Base-by-base conservation (phyloP, 2,888 invertebrate species). In the Acleris literana region DNA sequence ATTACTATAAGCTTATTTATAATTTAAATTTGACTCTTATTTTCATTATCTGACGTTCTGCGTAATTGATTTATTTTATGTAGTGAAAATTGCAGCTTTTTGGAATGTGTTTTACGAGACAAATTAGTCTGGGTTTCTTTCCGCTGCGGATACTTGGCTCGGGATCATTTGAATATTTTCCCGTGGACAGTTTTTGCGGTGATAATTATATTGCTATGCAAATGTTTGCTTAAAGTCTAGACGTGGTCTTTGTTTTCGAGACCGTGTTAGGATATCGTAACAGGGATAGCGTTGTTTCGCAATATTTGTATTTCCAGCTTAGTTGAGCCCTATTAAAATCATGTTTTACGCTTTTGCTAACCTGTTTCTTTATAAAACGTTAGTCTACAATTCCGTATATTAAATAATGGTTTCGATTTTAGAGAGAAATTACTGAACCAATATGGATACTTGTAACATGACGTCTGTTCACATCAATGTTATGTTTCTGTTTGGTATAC, bases 1-100 rank as follows among this genome's bases (percentile, higher is more conserved):
- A 65, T 60, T 20, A 51, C 44, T 60, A 29, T 48, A 52, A 66
- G 33, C 3, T 17, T 18, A 33, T 66, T 46, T 56, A 53, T 52
- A 39, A 44, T 17, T 55, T 33, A 22, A 49, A 48, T 57, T 56
- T 2, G n/a, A 22, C 29, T 57, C 17, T 33, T 29, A 22, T 25
- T 18, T 29, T 48, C 3, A 29, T 46, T 48, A n/a, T 16, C n/a
- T 56, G 48, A 5, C 63, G n/a, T 13, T 51, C 57, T 53, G 29
- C 43, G 17, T 18, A 6, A 43, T 57, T 52, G 18, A 57, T 13
- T 11, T 44, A 18, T 49, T 51, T 25, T 11, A 16, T 13, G 46
- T 39, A 5, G 18, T 43, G 20, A 43, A 43, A 55, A 43, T 43
- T 16, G 43, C 13, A 1, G 43, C n/a, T 55, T 55, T 7, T n/a